A percentile compares a stretch with the other conserved stretches of the same genome.
Conservation (phyloP, 2,113 vertebrate genomes). For the Regulus satrapa region DNA sequence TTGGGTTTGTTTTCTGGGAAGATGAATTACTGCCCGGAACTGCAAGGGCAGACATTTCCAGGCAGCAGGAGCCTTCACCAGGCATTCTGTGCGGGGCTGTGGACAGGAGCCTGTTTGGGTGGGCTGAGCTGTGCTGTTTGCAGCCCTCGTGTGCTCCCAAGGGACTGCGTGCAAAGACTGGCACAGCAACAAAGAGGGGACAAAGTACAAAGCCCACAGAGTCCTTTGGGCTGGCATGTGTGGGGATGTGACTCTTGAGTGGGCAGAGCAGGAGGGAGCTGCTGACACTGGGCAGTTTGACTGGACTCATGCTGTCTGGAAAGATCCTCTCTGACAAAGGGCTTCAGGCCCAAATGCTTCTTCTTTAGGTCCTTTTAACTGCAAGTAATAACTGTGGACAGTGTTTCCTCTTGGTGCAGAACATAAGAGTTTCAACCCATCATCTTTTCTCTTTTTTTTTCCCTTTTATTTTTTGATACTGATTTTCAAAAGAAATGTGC, state of each 20-base stretch:
- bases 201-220: background rate
- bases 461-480: background rate
- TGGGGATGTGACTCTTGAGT: background rate
- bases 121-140: background rate
- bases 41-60: background rate
- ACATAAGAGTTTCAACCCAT: background rate
- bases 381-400: background rate
- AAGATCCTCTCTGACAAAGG: background rate
- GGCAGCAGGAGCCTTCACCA: background rate
- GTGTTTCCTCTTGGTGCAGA: background rate
- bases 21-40: background rate
- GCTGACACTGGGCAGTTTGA: rapidly evolving
- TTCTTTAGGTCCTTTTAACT: background rate
- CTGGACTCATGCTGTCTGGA: background rate
- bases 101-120: background rate
- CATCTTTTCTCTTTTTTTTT: background rate
- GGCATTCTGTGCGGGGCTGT: background rate
- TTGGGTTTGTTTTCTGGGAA: background rate
- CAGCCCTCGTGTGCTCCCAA: rapidly evolving
- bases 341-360: background rate
- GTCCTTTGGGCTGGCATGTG: background rate
- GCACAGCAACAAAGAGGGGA: background rate
- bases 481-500: background rate
- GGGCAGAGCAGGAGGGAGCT: background rate
- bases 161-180: background rate